Evolutionary conservation across 2,113 vertebrate genomes (phyloP), one percentile per base, ranked within the genome.

Genomic region (Rhinolophus sinicus): DNA sequence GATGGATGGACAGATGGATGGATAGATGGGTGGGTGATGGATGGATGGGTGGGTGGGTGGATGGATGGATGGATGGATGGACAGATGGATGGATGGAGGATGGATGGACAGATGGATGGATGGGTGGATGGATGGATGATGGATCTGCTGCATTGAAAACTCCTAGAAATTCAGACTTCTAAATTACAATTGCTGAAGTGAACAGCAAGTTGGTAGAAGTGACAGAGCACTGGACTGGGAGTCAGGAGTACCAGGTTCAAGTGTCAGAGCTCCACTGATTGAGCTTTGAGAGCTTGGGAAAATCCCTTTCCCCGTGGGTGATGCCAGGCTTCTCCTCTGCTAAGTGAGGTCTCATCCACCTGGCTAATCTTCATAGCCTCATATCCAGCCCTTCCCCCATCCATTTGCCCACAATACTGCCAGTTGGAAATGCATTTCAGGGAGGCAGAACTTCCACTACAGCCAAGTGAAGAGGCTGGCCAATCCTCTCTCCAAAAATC

Each of bases 311-410:
- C 11, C 6, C 8, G 8, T n/a, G n/a, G 35, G 4, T 0, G 11
- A 50, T 33, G 19, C 38, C 22, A 0, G 8, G 33, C 56, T 60
- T 44, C 60, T 60, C 19, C 54, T 90, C 38, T 38, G 26, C 73
- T 62, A 64, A 26, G 56, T 2, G 24, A 40, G 65, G 72, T 15
- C 52, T 58, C 60, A 2, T 54, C 40, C 33, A 22, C 8, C 52
- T 33, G 26, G 33, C 24, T 58, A 38, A 5, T 0, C 1, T 18
- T 22, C 5, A 50, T 19, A 50, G 13, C 50, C 60, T 52, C 72
- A 5, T 1, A 11, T 0, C 8, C 60, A 38, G 10, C 26, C 54
- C 26, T 8, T 4, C 50, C 15, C 30, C 18, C 21, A 1, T 12
- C 50, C 77, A 16, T 24, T 6, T 6, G 24, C 72, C 58, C 56